phyloP scores from a whole-genome alignment of 2,797 vertebrate species.

The Silurus lanzhouensis region DNA sequence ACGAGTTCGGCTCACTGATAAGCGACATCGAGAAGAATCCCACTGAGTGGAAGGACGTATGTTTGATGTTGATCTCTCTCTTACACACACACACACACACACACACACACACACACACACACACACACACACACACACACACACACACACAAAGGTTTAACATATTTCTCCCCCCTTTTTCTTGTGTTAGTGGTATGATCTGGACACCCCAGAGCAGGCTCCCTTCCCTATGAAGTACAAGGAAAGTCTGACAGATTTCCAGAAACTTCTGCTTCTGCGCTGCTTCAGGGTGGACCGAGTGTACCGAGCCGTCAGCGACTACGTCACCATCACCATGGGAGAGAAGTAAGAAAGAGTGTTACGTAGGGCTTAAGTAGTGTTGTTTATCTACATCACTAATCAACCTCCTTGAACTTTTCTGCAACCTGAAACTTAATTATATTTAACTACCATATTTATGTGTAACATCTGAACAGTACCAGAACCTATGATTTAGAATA shows the following conservation, averaged over 20 bases:
- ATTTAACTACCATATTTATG: background rate
- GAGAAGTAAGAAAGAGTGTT: slow-evolving; percentile 79
- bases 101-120: background rate
- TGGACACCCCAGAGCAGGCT: slow-evolving; percentile 84
- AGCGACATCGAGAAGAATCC: slow-evolving; percentile 80
- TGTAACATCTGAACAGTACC: background rate
- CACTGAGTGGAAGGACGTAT: slow-evolving; percentile 84
- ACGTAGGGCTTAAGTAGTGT: too few relatives aligned
- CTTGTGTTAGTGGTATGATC: slow-evolving; percentile 86
- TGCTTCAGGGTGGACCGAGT: slow-evolving; percentile 94
- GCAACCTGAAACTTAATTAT: background rate
- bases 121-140: background rate
- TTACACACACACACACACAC: background rate
- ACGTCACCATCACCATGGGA: slow-evolving; percentile 84
- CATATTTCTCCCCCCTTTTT: background rate
- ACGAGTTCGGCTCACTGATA: slow-evolving; percentile 80
- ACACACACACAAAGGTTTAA: background rate
- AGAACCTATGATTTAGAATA: background rate
- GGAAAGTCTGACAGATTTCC: slow-evolving; percentile 79
- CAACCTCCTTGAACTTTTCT: background rate
- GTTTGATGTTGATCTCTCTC: slow-evolving; percentile 52
- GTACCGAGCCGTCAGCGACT: slow-evolving; percentile 89
- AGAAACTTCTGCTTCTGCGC: slow-evolving; percentile 88
- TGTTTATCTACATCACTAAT: background rate
- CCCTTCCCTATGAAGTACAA: slow-evolving; percentile 81